These are phyloP conservation scores for Condylura cristata DNA, from an alignment of 2,113 vertebrate genomes.

Conservation along the genomic window DNA sequence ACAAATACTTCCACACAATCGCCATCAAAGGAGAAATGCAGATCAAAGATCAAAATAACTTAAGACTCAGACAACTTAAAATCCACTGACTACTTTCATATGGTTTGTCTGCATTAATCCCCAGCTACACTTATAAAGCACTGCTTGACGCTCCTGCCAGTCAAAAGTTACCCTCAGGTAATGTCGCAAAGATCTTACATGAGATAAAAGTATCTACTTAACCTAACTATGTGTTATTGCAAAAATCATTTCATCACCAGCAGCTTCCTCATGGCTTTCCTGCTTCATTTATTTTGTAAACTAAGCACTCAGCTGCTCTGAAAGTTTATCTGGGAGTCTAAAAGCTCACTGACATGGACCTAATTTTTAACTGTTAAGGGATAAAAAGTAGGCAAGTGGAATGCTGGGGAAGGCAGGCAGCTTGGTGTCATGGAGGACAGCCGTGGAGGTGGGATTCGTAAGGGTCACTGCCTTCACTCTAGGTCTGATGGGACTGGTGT, in stretches of 20 bases:
- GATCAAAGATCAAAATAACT: neutral
- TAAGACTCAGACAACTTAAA: neutral
- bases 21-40: neutral
- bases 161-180: constrained; percentile 35
- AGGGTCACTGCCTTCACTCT: neutral
- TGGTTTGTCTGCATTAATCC: neutral
- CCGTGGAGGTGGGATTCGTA: neutral
- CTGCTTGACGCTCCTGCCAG: neutral
- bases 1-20: neutral
- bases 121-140: neutral
- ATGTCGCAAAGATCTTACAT: constrained; percentile 5
- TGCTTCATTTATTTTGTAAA: constrained; percentile 36
- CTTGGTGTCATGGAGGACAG: accelerated
- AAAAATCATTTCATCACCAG: constrained; percentile 68
- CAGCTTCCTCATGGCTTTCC: constrained; percentile 42
- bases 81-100: neutral
- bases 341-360: constrained; percentile 46
- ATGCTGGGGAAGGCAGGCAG: neutral
- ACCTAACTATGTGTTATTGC: constrained; percentile 56
- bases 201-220: constrained; percentile 41
- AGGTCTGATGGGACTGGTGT: neutral
- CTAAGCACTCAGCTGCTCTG: constrained; percentile 6
- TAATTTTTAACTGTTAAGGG: constrained; percentile 9
- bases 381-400: too few species aligned
- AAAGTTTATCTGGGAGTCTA: constrained; percentile 40